phyloP scores from a whole-genome alignment of 2,888 invertebrate species.

The Andrena praecox region DNA sequence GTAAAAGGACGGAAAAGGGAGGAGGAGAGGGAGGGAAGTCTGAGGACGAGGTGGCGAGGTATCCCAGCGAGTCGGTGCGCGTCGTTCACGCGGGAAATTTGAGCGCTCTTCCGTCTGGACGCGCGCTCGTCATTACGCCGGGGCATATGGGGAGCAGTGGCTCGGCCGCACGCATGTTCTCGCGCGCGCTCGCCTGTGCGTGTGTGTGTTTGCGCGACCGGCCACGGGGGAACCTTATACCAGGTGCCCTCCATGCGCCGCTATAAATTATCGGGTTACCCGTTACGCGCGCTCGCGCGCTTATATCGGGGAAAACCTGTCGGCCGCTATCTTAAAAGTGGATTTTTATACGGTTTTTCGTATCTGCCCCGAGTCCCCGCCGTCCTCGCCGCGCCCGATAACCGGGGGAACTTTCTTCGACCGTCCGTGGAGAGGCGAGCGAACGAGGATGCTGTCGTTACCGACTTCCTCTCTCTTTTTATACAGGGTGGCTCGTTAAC shows the following conservation, averaged over 20 bases:
- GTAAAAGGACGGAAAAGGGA: not conserved
- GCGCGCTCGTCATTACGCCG: constrained; percentile 67
- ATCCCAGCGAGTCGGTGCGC: constrained; percentile 57
- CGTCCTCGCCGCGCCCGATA: constrained; percentile 1
- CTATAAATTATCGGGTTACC: constrained; percentile 75
- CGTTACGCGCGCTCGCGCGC: constrained; percentile 61
- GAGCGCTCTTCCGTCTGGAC: constrained; percentile 73
- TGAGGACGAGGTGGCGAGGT: constrained; percentile 55
- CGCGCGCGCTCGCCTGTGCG: constrained; percentile 17
- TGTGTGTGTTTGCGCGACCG: constrained; percentile 13
- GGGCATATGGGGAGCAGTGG: constrained; percentile 64
- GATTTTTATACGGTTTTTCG: constrained; percentile 61
- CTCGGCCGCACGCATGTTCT: constrained; percentile 44
- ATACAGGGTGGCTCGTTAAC: no score
- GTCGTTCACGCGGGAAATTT: constrained; percentile 74
- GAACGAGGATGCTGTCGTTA: not conserved
- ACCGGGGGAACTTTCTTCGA: constrained; percentile 16
- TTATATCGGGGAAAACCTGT: constrained; percentile 65
- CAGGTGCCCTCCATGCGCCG: constrained; percentile 61
- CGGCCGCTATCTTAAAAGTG: constrained; percentile 62
- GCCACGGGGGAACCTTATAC: constrained; percentile 67
- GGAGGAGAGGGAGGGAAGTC: constrained; percentile 19
- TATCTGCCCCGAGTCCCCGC: constrained; percentile 14
- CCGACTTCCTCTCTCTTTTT: not conserved
- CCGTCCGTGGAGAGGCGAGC: not conserved